These are phyloP conservation scores for Ostrea edulis DNA, from an alignment of 1,140 invertebrate genomes.

Conservation along the genomic window DNA sequence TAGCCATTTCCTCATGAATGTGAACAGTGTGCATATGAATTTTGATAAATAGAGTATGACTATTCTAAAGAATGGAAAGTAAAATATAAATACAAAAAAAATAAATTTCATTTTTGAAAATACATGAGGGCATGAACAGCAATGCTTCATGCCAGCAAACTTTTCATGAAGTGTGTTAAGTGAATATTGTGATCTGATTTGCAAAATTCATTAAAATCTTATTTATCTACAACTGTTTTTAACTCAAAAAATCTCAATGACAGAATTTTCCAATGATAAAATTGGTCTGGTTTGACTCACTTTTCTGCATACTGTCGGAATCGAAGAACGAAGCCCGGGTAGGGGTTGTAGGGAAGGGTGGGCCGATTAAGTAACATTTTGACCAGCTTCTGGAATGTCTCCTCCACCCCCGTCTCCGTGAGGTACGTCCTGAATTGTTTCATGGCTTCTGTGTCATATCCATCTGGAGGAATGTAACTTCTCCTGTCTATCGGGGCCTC, in stretches of 20 bases:
- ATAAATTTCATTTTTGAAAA: no score
- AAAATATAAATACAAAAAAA: no score
- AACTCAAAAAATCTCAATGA: no score
- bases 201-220: not conserved
- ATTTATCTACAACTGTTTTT: not conserved
- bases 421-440: conserved; percentile 64
- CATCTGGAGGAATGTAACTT: conserved; percentile 56
- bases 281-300: conserved; percentile 53
- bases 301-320: conserved; percentile 67
- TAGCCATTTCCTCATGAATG: no score
- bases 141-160: no score
- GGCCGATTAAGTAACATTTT: conserved; percentile 60
- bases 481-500: conserved; percentile 41
- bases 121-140: no score
- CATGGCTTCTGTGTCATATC: conserved; percentile 55
- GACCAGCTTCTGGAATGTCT: conserved; percentile 60
- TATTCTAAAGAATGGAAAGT: no score
- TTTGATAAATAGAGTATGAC: no score
- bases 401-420: conserved; percentile 64
- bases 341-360: conserved; percentile 72
- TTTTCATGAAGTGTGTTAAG: no score
- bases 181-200: no score
- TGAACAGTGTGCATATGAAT: no score
- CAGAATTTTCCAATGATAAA: not conserved
- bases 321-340: conserved; percentile 65